Base-by-base conservation (phyloP, 2,797 vertebrate genomes). In the Sparus aurata region DNA sequence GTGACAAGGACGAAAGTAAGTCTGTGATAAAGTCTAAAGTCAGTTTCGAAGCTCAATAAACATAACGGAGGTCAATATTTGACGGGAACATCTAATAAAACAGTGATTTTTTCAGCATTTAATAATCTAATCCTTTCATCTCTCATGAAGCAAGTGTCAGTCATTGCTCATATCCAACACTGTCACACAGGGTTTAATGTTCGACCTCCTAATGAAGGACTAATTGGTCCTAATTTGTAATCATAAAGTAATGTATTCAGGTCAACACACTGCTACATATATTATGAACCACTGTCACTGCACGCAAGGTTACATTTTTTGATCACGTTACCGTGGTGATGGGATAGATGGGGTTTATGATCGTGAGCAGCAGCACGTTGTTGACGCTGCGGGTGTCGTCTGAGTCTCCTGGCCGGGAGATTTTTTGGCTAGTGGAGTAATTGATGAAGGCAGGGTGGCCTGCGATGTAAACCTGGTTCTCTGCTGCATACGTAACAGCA, bases 351-450 rank as follows among this genome's bases (percentile, higher is more conserved):
- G 97, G 96, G 82, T 97, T 98, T 87, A 99, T 95, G 85, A 99
- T 97, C 18, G 98, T 99, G 83, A 99, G 98, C 49, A 99, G 95
- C 70, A 99, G 92, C 52, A 99, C 97, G 0, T 97, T 98, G 93
- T 99, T 99, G 86, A 98, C 97, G 0, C 96, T 97, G 2, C 97
- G 93, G 0, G 97, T 97, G 79, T 99, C 98, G 0, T 98, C 97
- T 0, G 96, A 94, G 90, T 98, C 97, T 0, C 97, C 97, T 0
- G 97, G 98, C 0, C 98, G 95, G 0, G 98, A 99, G 73, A 99
- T 99, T 90, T 99, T 99, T 92, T 99, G 98, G 91, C 97, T 98
- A 20, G 98, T 99, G 71, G 98, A 99, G 82, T 98, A 99, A 83
- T 99, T 99, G 84, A 99, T 97, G 77, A 98, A 99, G 38, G 97